Evolutionary conservation across 2,888 invertebrate genomes (phyloP).

Genomic region (Oegoconia quadripuncta): DNA sequence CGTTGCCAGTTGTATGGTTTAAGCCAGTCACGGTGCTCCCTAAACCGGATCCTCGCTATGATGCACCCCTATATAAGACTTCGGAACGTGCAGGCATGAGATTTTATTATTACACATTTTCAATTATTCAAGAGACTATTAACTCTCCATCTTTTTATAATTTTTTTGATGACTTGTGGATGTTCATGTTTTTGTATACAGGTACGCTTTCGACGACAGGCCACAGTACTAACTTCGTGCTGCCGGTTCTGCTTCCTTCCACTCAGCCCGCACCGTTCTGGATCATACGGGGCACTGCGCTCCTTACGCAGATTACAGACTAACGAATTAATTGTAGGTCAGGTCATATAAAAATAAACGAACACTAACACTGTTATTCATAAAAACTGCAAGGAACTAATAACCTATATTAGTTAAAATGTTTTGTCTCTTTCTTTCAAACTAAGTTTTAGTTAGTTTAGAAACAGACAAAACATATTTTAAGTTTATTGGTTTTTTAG

Average conservation of each 20-base stretch:
- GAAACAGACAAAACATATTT: no score
- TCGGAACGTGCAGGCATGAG: conserved; percentile 86
- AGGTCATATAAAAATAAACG: no score
- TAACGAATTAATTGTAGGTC: no score
- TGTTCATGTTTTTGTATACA: conserved; percentile 36
- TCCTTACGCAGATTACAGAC: conserved; percentile 90
- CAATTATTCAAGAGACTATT: no score
- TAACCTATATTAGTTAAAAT: no score
- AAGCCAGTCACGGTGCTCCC: conserved; percentile 82
- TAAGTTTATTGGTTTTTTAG: no score
- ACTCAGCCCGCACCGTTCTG: conserved; percentile 84
- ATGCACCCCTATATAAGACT: conserved; percentile 92
- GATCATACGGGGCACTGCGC: conserved; percentile 93
- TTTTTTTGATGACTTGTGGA: no score
- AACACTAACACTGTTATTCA: no score
- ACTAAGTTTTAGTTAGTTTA: no score
- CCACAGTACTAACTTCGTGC: conserved; percentile 95
- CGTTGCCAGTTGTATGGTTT: conserved; percentile 83
- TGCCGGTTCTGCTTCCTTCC: conserved; percentile 86
- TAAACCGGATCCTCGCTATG: conserved; percentile 81
- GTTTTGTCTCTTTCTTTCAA: no score
- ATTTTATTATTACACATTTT: background rate
- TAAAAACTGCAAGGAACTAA: no score
- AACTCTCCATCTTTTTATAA: no score
- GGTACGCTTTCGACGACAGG: conserved; percentile 94